Percentiles rank a stretch among this genome's conserved stretches.
Evolutionary conservation across 2,797 vertebrate genomes (phyloP).

Genomic region (Apogon talboti): DNA sequence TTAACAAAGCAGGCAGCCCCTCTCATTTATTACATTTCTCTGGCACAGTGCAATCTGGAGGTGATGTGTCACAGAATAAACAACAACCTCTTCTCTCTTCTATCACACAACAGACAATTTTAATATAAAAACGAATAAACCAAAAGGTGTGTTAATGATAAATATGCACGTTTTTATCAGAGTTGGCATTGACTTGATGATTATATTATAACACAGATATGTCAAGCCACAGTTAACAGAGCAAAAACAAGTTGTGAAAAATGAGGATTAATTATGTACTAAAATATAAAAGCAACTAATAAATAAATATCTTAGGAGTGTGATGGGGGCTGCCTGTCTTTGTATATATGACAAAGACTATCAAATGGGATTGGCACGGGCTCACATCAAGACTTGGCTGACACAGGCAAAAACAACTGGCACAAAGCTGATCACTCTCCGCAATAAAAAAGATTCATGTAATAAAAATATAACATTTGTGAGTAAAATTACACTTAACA

Average conservation of each 20-base stretch:
- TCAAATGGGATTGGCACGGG: slow-evolving; percentile 46
- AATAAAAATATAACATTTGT: slow-evolving; percentile 83
- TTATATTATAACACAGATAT: slow-evolving; percentile 45
- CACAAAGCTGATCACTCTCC: slow-evolving; percentile 65
- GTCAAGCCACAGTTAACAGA: slow-evolving; percentile 29
- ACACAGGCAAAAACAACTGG: slow-evolving; percentile 63
- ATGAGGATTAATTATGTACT: slow-evolving; percentile 5
- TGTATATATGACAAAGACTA: slow-evolving; percentile 46
- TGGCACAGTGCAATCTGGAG: slow-evolving; percentile 49
- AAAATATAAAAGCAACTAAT: slow-evolving; percentile 25
- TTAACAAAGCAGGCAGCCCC: slow-evolving; percentile 82
- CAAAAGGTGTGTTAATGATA: not conserved
- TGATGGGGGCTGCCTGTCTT: slow-evolving; percentile 65
- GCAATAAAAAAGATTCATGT: slow-evolving; percentile 64
- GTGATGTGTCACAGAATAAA: slow-evolving; percentile 18
- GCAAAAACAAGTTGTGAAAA: not conserved
- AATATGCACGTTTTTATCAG: not conserved
- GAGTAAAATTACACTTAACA: slow-evolving; percentile 77
- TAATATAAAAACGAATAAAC: slow-evolving; percentile 27
- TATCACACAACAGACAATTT: slow-evolving; percentile 17
- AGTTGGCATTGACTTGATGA: slow-evolving; percentile 11
- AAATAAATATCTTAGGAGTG: not conserved
- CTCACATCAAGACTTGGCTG: slow-evolving; percentile 44
- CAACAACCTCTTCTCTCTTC: slow-evolving; percentile 11
- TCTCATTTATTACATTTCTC: slow-evolving; percentile 38